Evolutionary conservation across 1,140 invertebrate genomes (phyloP).

Genomic region (Macrostomum lignano): DNA sequence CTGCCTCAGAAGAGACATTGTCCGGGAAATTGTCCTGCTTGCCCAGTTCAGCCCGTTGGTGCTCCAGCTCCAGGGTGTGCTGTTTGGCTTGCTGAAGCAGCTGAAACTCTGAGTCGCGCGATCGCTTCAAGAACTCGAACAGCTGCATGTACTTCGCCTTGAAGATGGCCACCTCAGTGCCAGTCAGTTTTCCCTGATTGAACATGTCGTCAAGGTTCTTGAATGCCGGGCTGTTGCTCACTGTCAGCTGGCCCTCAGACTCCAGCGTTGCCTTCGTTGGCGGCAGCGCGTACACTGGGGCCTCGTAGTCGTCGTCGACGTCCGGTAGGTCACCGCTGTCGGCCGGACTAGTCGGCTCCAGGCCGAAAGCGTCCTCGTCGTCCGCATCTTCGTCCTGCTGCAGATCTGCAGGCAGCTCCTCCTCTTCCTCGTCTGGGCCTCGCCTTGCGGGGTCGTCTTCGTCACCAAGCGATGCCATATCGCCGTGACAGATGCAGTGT

Average conservation of each 20-base stretch:
- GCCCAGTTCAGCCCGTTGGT: constrained; percentile 16
- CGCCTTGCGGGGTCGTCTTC: too few relatives aligned
- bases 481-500: too few relatives aligned
- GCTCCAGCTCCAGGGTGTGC: constrained; percentile 13
- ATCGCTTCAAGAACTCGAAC: constrained; percentile 22
- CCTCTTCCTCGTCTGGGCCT: too few relatives aligned
- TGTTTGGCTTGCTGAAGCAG: constrained; percentile 17
- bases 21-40: constrained; percentile 25
- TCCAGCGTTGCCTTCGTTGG: too few relatives aligned
- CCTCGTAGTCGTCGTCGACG: too few relatives aligned
- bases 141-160: constrained; percentile 25
- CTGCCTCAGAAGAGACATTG: constrained; percentile 18
- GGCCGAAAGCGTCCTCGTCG: too few relatives aligned
- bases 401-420: too few relatives aligned
- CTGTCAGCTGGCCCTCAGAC: neutral
- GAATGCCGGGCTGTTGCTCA: constrained; percentile 6
- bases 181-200: constrained; percentile 23
- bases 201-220: constrained; percentile 15
- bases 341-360: too few relatives aligned
- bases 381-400: too few relatives aligned
- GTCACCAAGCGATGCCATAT: too few relatives aligned
- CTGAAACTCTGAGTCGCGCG: constrained; percentile 16
- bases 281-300: too few relatives aligned
- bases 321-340: too few relatives aligned
- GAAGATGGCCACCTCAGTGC: constrained; percentile 20